Base-by-base conservation (phyloP, 2,888 invertebrate species). In the Drosophila affinis region DNA sequence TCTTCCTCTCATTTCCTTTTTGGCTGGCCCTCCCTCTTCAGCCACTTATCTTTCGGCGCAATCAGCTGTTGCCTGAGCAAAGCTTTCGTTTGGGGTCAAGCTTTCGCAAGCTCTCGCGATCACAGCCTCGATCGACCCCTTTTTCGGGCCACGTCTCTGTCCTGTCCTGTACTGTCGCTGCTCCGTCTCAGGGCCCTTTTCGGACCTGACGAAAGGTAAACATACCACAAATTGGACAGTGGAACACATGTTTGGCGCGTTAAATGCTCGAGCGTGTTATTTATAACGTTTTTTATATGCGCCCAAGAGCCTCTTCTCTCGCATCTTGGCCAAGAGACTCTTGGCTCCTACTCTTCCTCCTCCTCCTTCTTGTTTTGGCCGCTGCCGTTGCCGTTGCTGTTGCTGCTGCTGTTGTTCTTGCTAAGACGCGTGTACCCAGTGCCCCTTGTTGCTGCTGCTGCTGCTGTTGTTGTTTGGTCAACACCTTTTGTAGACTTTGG, bases 231-330 rank as follows among this genome's bases (percentile, higher is more conserved):
- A 88, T 87, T 88, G 88, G 83, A 86, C 88, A 83, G 82, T 85
- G 85, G 85, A 87, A 88, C 88, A 88, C 87, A 88, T 88, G 88
- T 88, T 87, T 83, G 88, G 87, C 86, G 88, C 88, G 88, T 87
- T 88, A 88, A 88, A 87, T 88, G 88, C 82, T 87, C 86, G 82
- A 81, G 87, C 82, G 86, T 83, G 83, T 83, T 86, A 85, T 87
- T 85, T 87, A 78, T 86, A 84, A 87, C 85, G 87, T 81, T 84
- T 87, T 87, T 87, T 83, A 76, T 83, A 76, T 78, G 84, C 79
- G 64, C 68, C 73, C 79, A 72, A 67, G 48, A 57, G 71, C 46
- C 62, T 54, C 61, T 71, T 44, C 62, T 54, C 61, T 71, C 56
- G 68, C 57, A 67, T 34, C 55, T 51, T 59, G 73, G 51, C 51